A percentile compares a stretch with the other conserved stretches of the same genome.
Conservation (phyloP, 2,888 invertebrate species). For the Operophtera brumata region DNA sequence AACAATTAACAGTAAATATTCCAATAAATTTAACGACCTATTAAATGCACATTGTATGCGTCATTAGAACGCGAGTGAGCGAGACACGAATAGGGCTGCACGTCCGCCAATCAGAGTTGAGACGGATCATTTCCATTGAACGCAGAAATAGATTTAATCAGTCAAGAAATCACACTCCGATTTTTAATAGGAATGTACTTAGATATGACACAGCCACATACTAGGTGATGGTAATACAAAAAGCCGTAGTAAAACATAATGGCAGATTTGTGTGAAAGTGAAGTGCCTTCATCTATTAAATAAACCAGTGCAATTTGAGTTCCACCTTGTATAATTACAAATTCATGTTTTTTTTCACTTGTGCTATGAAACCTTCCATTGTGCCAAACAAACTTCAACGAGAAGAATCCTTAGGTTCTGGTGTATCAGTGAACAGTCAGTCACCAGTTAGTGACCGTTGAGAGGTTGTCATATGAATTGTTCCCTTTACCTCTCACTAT, state of each 20-base stretch:
- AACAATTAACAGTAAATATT: slow-evolving; percentile 75
- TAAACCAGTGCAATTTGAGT: too few species aligned
- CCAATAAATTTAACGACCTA: slow-evolving; percentile 74
- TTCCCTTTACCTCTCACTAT: too few species aligned
- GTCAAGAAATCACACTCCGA: slow-evolving; percentile 65
- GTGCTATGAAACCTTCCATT: too few species aligned
- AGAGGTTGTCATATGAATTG: too few species aligned
- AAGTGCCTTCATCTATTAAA: too few species aligned
- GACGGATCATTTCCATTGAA: slow-evolving; percentile 42
- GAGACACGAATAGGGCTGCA: not conserved
- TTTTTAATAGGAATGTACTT: slow-evolving; percentile 65
- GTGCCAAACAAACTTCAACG: too few species aligned
- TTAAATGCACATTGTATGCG: slow-evolving; percentile 73
- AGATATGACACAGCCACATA: slow-evolving; percentile 70
- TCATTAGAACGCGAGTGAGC: slow-evolving; percentile 31
- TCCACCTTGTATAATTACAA: too few species aligned
- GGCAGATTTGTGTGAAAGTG: too few species aligned
- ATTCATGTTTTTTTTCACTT: too few species aligned
- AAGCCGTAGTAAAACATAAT: slow-evolving; percentile 17
- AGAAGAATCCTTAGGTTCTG: too few species aligned
- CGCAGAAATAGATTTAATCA: slow-evolving; percentile 61
- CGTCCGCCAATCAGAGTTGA: slow-evolving; percentile 3
- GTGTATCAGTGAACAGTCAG: too few species aligned
- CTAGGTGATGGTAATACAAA: slow-evolving; percentile 27
- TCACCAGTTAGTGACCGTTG: too few species aligned